Conservation (phyloP, 2,113 vertebrate genomes). For the Amphiprion percula region DNA sequence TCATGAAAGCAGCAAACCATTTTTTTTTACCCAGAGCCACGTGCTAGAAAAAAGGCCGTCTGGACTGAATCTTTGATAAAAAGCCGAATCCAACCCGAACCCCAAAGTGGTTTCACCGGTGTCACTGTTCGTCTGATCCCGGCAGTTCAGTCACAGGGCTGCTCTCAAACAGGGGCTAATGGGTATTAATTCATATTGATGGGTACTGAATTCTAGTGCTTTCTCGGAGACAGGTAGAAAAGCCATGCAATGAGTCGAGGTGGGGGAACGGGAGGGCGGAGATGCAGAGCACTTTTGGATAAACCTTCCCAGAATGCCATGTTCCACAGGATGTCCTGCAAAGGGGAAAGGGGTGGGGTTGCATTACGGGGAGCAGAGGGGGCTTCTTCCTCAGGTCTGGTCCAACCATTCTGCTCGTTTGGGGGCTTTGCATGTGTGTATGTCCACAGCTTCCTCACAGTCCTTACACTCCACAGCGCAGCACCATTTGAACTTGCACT, state of each 20-base stretch:
- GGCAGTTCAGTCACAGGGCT: conserved; percentile 59
- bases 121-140: conserved; percentile 60
- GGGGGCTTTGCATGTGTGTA: conserved; percentile 97
- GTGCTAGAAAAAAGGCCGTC: conserved; percentile 47
- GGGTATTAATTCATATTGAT: conserved; percentile 78
- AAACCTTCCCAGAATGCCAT: conserved; percentile 87
- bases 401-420: conserved; percentile 96
- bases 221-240: conserved; percentile 88
- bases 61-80: conserved; percentile 56
- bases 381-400: conserved; percentile 87
- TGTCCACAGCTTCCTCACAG: conserved; percentile 94
- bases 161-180: conserved; percentile 76
- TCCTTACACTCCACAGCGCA: conserved; percentile 97
- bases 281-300: conserved; percentile 78
- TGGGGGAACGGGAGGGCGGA: conserved; percentile 61
- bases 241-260: conserved; percentile 89
- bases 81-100: conserved; percentile 35
- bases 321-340: conserved; percentile 81
- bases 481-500: conserved; percentile 98
- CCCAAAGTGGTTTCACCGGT: conserved; percentile 64
- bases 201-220: conserved; percentile 87
- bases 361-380: conserved; percentile 77
- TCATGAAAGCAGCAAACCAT: conserved; percentile 82
- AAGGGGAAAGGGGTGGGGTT: conserved; percentile 67
- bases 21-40: conserved; percentile 62